A percentile compares a stretch with the other conserved stretches of the same genome.
These are phyloP conservation scores for Felis catus DNA, from an alignment of 2,113 vertebrate species.

Conservation along the genomic window DNA sequence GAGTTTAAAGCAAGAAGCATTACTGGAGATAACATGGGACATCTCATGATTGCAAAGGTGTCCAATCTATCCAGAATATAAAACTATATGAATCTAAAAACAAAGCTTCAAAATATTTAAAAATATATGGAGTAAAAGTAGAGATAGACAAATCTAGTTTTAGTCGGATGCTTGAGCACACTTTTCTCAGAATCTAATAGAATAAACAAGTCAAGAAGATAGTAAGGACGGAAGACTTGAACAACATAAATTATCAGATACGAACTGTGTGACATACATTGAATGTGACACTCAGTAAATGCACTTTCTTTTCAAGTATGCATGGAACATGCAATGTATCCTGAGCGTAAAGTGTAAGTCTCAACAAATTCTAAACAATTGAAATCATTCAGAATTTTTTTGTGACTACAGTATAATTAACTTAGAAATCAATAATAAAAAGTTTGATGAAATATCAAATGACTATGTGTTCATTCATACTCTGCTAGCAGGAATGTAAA, in stretches of 20 bases:
- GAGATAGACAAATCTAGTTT: not conserved
- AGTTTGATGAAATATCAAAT: not conserved
- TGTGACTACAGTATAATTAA: not conserved
- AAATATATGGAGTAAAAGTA: not conserved
- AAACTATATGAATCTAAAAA: not conserved
- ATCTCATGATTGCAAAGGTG: not conserved
- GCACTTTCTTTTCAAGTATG: not conserved
- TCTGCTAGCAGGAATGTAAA: not conserved
- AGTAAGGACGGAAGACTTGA: not conserved
- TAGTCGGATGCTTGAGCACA: not conserved
- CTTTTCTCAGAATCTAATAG: not conserved
- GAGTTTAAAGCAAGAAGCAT: not conserved
- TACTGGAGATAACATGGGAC: not conserved
- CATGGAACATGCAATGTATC: not conserved
- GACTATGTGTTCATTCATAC: not conserved
- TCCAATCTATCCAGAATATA: not conserved
- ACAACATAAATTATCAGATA: not conserved
- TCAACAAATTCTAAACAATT: not conserved
- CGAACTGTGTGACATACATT: not conserved
- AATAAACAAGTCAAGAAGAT: not conserved
- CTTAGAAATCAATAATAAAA: not conserved
- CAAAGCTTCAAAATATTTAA: constrained; percentile 13
- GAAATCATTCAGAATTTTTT: constrained; percentile 18
- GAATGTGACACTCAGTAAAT: not conserved
- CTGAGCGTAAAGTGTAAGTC: not conserved